Percentiles rank a stretch among this genome's conserved stretches.
Conservation (phyloP, 2,113 vertebrate genomes). For the Albula goreensis region DNA sequence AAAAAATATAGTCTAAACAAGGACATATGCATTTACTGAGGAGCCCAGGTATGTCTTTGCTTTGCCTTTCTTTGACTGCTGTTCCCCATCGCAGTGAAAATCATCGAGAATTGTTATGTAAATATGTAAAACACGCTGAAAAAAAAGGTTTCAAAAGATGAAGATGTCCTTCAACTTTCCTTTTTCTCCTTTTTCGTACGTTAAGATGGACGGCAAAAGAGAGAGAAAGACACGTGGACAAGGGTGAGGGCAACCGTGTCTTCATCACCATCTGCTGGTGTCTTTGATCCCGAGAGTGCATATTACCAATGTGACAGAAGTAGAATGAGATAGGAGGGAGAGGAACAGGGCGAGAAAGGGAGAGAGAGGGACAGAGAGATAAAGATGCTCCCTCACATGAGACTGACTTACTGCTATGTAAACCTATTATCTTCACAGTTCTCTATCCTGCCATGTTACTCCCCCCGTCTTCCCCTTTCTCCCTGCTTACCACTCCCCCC, state of each 20-base stretch:
- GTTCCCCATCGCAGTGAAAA: not conserved
- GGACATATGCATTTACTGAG: not conserved
- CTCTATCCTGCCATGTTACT: not conserved
- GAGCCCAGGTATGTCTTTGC: not conserved
- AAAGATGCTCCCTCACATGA: not conserved
- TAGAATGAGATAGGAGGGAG: not conserved
- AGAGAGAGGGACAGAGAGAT: not conserved
- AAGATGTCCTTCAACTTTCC: not conserved
- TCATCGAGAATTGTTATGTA: not conserved
- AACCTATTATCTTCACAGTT: not conserved
- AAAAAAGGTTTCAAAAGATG: not conserved
- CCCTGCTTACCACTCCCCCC: not conserved
- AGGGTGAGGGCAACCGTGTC: conserved; percentile 20
- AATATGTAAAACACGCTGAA: not conserved
- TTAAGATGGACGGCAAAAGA: conserved; percentile 13
- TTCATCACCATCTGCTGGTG: not conserved
- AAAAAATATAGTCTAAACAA: not conserved
- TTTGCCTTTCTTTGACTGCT: not conserved
- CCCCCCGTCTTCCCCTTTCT: not conserved
- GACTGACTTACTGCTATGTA: not conserved
- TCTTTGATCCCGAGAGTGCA: not conserved
- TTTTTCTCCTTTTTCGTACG: not conserved
- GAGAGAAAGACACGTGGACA: conserved; percentile 13
- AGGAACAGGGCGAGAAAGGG: not conserved
- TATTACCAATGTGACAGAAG: not conserved